phyloP scores from a whole-genome alignment of 2,888 invertebrate genomes.

The Thecophora atra region DNA sequence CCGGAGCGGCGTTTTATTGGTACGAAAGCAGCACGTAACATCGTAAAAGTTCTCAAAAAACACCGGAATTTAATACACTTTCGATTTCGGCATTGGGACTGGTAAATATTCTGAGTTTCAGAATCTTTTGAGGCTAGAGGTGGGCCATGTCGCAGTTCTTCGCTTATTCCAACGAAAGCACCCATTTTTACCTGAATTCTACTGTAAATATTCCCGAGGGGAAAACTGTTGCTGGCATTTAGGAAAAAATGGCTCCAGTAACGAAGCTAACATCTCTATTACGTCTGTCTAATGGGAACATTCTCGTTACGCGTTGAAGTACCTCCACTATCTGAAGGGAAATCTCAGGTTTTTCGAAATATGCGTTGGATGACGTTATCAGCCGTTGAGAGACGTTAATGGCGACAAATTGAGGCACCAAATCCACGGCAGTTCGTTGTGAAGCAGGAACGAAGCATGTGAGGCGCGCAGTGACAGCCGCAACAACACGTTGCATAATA shows the following conservation, averaged over 20 bases:
- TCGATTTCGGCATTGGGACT: constrained; percentile 18
- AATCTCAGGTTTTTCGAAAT: background rate
- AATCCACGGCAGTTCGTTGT: constrained; percentile 1
- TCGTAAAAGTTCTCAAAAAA: constrained; percentile 10
- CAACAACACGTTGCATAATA: background rate
- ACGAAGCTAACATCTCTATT: too few species aligned
- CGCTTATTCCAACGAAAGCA: too few species aligned
- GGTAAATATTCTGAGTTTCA: background rate
- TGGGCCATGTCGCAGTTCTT: too few species aligned
- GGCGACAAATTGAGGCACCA: constrained; percentile 47
- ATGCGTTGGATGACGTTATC: constrained; percentile 37
- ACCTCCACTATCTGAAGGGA: background rate
- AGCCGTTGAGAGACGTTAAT: constrained; percentile 49
- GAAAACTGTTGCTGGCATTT: too few species aligned
- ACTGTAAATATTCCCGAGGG: too few species aligned
- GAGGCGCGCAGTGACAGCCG: background rate
- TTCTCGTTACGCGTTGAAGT: background rate
- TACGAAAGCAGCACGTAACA: constrained; percentile 14
- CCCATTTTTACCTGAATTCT: too few species aligned
- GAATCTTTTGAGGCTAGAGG: too few species aligned
- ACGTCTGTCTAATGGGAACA: too few species aligned
- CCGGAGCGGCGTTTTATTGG: constrained; percentile 1
- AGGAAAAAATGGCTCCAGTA: too few species aligned
- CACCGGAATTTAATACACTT: constrained; percentile 24
- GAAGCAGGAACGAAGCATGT: constrained; percentile 9